A percentile compares a stretch with the other conserved stretches of the same genome.
phyloP scores from a whole-genome alignment of 1,140 invertebrate genomes.

The Drosophila carrolli region DNA sequence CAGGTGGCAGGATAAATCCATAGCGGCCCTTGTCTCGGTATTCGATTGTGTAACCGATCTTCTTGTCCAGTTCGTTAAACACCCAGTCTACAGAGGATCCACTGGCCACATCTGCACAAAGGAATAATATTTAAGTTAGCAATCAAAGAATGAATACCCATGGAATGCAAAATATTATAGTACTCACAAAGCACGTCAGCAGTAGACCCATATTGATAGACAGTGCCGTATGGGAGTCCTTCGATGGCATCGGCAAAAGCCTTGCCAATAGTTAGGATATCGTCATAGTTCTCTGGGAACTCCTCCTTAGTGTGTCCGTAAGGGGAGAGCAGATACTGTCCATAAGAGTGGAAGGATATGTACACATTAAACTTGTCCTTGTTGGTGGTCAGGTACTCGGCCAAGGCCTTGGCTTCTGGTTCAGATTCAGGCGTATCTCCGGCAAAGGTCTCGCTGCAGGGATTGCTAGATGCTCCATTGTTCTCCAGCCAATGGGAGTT shows the following conservation, averaged over 20 bases:
- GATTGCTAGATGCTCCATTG: constrained; percentile 68
- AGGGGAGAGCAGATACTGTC: constrained; percentile 85
- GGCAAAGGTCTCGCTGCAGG: constrained; percentile 89
- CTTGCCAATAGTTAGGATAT: constrained; percentile 85
- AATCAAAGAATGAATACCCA: no score
- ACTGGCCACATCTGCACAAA: constrained; percentile 81
- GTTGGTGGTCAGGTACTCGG: constrained; percentile 86
- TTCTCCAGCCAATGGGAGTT: constrained; percentile 87
- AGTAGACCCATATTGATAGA: constrained; percentile 85
- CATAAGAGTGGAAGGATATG: constrained; percentile 86
- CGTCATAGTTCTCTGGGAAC: constrained; percentile 85
- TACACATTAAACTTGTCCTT: constrained; percentile 85
- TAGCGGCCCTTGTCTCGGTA: constrained; percentile 91
- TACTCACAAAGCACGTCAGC: constrained; percentile 87
- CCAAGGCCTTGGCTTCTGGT: constrained; percentile 88
- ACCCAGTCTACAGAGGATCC: constrained; percentile 90
- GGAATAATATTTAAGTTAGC: not conserved
- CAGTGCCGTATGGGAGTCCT: constrained; percentile 85
- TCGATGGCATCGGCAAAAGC: constrained; percentile 85
- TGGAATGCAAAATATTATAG: no score
- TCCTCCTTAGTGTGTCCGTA: constrained; percentile 85
- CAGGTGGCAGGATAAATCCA: constrained; percentile 94
- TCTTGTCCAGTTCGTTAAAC: constrained; percentile 86
- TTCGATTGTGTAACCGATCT: constrained; percentile 87
- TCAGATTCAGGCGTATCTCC: constrained; percentile 91